Evolutionary conservation across 2,888 invertebrate genomes (phyloP), one percentile per base, ranked within the genome.

Genomic region (Megamerina dolium): DNA sequence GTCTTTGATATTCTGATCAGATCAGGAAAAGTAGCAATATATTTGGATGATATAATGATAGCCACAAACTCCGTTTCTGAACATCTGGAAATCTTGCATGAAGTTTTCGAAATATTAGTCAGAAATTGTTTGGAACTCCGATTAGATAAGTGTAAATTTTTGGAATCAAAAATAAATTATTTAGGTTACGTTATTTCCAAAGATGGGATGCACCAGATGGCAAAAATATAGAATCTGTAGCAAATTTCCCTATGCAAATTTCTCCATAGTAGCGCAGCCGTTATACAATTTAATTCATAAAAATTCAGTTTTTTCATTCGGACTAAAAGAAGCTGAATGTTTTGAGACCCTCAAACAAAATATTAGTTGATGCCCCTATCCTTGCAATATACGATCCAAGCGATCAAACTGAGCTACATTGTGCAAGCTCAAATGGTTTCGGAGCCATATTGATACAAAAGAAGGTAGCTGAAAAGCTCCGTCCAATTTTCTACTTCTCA

Each of bases 11-110:
- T 45, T 33, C 31, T 47, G 18, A 18, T 45, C 5, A 31, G 21
- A 14, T 23, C 30, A 9, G 47, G 29, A 19, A 46, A 42, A 43
- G 18, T 51, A 5, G 39, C 20, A 4, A 45, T 48, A n/a, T 51
- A 51, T 37, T 34, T 48, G 19, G 46, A 51, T 19, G 45, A 48
- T 9, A 46, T 51, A 9, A 45, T 48, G 44, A 43, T 51, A 32
- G 46, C 48, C 2, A 46, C 44, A 5, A 20, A 10, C 2, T 27
- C 5, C 18, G 27, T 36, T 19, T 40, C 45, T 2, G 43, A 41
- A 13, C 38, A 47, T 43, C 20, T 45, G 10, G 10, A 13, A 3
- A 38, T 46, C 29, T 33, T 49, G 9, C 5, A 19, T 4, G 42
- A 44, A 14, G 45, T 45, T 13, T 43, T 49, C 16, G 5, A 5